A percentile compares a stretch with the other conserved stretches of the same genome.
Evolutionary conservation across 2,888 invertebrate genomes (phyloP).

Genomic region (Sylvicola cinctus): DNA sequence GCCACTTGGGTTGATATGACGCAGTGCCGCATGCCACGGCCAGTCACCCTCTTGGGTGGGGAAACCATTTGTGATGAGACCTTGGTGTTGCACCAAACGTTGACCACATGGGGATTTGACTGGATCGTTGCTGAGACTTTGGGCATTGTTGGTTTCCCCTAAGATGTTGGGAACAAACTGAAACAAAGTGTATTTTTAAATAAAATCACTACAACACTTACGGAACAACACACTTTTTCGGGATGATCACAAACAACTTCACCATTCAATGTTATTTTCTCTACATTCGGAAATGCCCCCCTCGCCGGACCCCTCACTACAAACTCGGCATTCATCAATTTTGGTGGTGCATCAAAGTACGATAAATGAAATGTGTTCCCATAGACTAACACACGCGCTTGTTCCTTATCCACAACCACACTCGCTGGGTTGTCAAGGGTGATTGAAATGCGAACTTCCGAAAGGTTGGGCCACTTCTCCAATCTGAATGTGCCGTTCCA

Average conservation of each 20-base stretch:
- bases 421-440: conserved; percentile 1
- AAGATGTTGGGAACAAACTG: too few relatives aligned
- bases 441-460: conserved; percentile 1
- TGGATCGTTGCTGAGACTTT: background rate
- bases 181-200: background rate
- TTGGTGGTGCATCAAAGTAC: background rate
- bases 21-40: conserved; percentile 26
- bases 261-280: background rate
- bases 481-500: conserved; percentile 2
- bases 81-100: conserved; percentile 17
- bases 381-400: background rate
- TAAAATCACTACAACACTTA: background rate
- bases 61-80: conserved; percentile 20
- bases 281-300: conserved; percentile 1
- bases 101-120: conserved; percentile 15
- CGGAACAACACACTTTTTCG: background rate
- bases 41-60: conserved; percentile 23
- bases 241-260: background rate
- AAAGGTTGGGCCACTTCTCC: conserved; percentile 1
- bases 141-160: conserved; percentile 2
- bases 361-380: background rate
- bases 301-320: background rate
- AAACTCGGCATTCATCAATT: background rate
- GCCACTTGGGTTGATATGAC: conserved; percentile 6
- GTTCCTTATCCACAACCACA: background rate